Evolutionary conservation across 2,113 vertebrate genomes (phyloP), one percentile per base, ranked within the genome.

Genomic region (Hepsetus odoe): DNA sequence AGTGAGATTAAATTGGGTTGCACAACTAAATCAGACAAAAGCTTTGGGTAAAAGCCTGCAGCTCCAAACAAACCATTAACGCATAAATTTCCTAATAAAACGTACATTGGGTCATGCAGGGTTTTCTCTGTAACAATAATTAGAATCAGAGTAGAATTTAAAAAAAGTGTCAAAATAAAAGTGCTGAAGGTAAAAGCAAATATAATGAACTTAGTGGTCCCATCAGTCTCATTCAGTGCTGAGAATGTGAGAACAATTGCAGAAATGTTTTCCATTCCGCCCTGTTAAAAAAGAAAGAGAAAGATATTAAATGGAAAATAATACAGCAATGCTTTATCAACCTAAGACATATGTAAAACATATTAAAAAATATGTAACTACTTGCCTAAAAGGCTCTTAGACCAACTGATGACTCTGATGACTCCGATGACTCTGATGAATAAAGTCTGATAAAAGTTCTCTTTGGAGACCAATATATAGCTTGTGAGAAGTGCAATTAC

Each of bases 21-120:
- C 1, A 66, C 72, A 22, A 86, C 2, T 2, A 88, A 83, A 53
- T 89, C 83, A 10, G 55, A 0, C 4, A 89, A 77, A 12, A 87
- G 82, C 69, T 87, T 85, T 14, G 83, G 86, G 59, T 84, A 89
- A 42, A 89, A 89, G 3, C 83, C 84, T 2, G 65, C 24, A 3
- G 85, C 80, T 28, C 85, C 88, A 73, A 85, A 89, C 14, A 89
- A 49, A 1, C 65, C 69, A 62, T 74, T 86, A 1, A 84, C 28
- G 56, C 86, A 86, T 1, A 87, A 42, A 65, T 84, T 85, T 74
- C 85, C 85, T 69, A 88, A 1, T 8, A 86, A 84, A 6, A 88
- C 61, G n/a, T 88, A 87, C 88, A 88, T 89, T 0, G 85, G 88
- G 16, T 86, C 61, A 33, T 89, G 86, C 9, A 89, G 82, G n/a